Evolutionary conservation across 2,113 vertebrate genomes (phyloP).

Genomic region (Lagenorhynchus albirostris): DNA sequence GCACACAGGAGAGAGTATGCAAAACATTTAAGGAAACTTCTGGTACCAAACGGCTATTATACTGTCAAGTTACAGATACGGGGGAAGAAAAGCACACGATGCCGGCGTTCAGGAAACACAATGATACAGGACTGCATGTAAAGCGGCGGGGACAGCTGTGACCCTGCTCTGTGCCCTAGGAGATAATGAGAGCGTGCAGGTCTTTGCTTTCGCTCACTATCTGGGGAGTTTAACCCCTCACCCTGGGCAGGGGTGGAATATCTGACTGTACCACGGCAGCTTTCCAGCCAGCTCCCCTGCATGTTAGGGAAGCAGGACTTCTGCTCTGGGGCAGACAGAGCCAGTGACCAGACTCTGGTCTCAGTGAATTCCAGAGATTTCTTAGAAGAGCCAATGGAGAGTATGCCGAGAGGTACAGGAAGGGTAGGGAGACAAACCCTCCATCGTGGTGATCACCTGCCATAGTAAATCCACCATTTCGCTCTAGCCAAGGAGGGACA

Average conservation of each 20-base stretch:
- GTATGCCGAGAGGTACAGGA: not conserved
- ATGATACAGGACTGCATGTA: slow-evolving; percentile 31
- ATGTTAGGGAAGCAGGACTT: not conserved
- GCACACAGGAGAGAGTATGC: not conserved
- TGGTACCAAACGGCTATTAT: slow-evolving; percentile 46
- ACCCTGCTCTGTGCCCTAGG: slow-evolving; percentile 68
- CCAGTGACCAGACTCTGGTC: too few species aligned
- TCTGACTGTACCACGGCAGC: too few species aligned
- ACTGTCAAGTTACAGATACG: slow-evolving; percentile 48
- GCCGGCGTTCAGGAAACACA: slow-evolving; percentile 57
- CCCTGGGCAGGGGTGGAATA: not conserved
- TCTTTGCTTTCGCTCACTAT: slow-evolving; percentile 63
- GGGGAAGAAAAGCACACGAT: slow-evolving; percentile 1
- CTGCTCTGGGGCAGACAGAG: not conserved
- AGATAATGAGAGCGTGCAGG: slow-evolving; percentile 27
- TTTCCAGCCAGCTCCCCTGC: not conserved
- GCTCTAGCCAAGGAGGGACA: not conserved
- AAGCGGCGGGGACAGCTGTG: slow-evolving; percentile 62
- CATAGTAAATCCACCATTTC: not conserved
- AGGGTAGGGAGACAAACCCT: accelerated
- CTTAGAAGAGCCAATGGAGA: not conserved
- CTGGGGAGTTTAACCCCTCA: not conserved
- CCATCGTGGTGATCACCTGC: accelerated
- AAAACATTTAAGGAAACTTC: slow-evolving; percentile 63
- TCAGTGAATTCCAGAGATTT: not conserved